phyloP scores from a whole-genome alignment of 2,888 invertebrate genomes.

The Ceratothoa steindachneri region DNA sequence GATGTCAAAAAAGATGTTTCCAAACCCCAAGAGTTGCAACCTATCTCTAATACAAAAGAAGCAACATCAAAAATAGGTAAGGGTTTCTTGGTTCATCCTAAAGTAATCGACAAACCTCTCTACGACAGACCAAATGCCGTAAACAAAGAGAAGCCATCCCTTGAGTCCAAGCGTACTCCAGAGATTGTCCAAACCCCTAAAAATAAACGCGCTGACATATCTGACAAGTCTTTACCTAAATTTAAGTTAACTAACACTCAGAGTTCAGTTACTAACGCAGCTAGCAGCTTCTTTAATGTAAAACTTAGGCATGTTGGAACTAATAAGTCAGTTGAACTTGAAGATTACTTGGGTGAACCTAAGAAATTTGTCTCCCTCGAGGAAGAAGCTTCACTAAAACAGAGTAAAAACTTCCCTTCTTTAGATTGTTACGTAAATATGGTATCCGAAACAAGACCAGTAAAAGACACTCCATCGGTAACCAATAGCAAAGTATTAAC shows the following conservation, averaged over 20 bases:
- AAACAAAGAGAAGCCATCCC: background rate
- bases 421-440: background rate
- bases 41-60: background rate
- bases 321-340: conserved; percentile 3
- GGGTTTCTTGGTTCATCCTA: background rate
- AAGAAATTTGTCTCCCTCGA: conserved; percentile 14
- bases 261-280: background rate
- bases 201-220: background rate
- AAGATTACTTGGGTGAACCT: conserved; percentile 22
- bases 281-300: conserved; percentile 39
- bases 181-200: background rate
- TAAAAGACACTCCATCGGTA: background rate
- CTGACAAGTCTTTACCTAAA: background rate
- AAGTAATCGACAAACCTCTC: background rate
- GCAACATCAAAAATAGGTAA: conserved; percentile 2
- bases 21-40: background rate
- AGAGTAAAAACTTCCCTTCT: background rate
- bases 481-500: background rate
- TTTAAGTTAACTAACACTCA: background rate
- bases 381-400: background rate
- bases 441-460: background rate
- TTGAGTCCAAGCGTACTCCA: background rate
- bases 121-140: background rate
- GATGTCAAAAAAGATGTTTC: conserved; percentile 32
- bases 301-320: conserved; percentile 38